Percentiles rank a stretch among this genome's conserved stretches.
Conservation (phyloP, 1,140 invertebrate species). For the Danaus plexippus region DNA sequence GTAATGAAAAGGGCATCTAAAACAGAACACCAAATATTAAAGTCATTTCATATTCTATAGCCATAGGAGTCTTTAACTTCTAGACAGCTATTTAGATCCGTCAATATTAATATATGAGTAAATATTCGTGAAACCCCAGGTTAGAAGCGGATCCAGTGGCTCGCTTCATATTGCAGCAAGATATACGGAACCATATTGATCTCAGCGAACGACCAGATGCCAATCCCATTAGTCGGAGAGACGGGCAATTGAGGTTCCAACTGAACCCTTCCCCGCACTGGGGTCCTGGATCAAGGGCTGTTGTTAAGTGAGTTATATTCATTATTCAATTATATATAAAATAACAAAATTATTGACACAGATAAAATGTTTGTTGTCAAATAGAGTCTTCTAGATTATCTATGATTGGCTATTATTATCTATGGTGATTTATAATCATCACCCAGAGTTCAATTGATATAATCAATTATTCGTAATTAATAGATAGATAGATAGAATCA, state of each 20-base stretch:
- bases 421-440: no score
- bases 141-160: conserved; percentile 72
- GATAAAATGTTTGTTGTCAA: background rate
- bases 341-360: background rate
- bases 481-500: no score
- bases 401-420: no score
- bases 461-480: no score
- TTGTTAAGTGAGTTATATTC: conserved; percentile 74
- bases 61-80: no score
- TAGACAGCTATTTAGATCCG: no score
- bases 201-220: conserved; percentile 81
- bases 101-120: background rate
- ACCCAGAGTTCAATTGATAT: no score
- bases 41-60: no score
- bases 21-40: no score
- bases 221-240: conserved; percentile 84
- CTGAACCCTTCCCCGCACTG: conserved; percentile 88
- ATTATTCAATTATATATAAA: background rate
- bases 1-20: no score
- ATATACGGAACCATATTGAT: conserved; percentile 67
- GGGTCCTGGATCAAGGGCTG: conserved; percentile 88
- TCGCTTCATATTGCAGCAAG: conserved; percentile 73
- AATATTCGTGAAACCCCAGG: conserved; percentile 32
- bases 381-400: no score
- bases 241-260: conserved; percentile 86